phyloP scores from a whole-genome alignment of 2,888 invertebrate species.

The Drosophila tripunctata region DNA sequence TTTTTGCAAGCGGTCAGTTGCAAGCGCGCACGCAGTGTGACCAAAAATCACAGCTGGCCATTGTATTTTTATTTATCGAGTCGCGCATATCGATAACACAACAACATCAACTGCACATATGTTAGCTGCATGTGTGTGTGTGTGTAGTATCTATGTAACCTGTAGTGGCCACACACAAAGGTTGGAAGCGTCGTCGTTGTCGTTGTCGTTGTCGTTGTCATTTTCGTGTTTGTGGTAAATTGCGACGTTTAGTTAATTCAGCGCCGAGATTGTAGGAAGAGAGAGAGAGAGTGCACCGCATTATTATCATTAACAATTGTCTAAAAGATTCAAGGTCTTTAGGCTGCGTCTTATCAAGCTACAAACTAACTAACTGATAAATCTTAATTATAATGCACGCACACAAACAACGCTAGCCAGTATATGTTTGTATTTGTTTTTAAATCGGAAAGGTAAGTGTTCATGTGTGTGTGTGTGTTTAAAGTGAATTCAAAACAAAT shows the following conservation, averaged over 20 bases:
- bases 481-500: conserved; percentile 35
- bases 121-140: conserved; percentile 7
- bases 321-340: conserved; percentile 37
- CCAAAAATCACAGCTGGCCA: background rate
- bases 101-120: conserved; percentile 1
- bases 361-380: conserved; percentile 18
- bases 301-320: conserved; percentile 31
- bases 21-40: background rate
- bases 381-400: conserved; percentile 19
- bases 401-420: background rate
- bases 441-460: conserved; percentile 36
- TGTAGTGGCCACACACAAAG: conserved; percentile 36
- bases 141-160: conserved; percentile 9
- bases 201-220: too few relatives aligned
- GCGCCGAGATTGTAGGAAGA: conserved; percentile 3
- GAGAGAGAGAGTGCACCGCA: too few relatives aligned
- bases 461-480: conserved; percentile 3
- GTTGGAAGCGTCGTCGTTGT: conserved; percentile 15
- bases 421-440: conserved; percentile 39
- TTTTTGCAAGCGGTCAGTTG: background rate
- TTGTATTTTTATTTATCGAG: conserved; percentile 15
- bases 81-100: conserved; percentile 26
- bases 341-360: conserved; percentile 29
- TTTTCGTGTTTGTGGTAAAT: conserved; percentile 19
- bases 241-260: conserved; percentile 39